These are phyloP conservation scores for Philopedon plagiatum DNA, from an alignment of 2,888 invertebrate genomes.

Conservation along the genomic window DNA sequence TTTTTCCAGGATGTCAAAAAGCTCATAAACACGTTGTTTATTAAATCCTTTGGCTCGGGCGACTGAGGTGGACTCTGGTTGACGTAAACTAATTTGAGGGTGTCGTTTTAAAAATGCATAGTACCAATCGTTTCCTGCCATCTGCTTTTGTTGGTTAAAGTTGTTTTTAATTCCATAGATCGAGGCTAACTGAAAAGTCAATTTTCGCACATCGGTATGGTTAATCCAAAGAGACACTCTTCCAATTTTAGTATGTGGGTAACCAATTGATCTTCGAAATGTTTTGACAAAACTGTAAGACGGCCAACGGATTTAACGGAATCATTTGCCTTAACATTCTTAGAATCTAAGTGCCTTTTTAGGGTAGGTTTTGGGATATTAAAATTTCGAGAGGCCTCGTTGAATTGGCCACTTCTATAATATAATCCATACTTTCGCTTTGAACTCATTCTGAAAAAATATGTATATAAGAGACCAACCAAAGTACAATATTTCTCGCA, in stretches of 20 bases:
- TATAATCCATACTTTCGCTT: too few relatives aligned
- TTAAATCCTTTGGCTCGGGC: background rate
- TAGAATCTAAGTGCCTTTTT: slow-evolving; percentile 1
- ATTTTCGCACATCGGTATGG: background rate
- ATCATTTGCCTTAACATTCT: slow-evolving; percentile 1
- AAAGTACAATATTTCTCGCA: too few relatives aligned
- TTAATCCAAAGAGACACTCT: background rate
- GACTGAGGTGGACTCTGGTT: background rate
- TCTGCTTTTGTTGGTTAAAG: too few relatives aligned
- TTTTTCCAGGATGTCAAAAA: too few relatives aligned
- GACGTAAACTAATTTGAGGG: too few relatives aligned
- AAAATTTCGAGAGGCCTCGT: background rate
- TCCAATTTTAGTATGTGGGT: background rate
- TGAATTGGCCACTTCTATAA: background rate
- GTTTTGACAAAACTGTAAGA: background rate
- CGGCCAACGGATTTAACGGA: background rate
- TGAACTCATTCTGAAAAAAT: too few relatives aligned
- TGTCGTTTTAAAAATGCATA: too few relatives aligned
- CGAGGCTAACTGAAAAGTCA: background rate
- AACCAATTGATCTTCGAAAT: slow-evolving; percentile 1
- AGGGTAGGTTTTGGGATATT: background rate
- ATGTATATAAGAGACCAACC: too few relatives aligned
- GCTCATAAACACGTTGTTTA: too few relatives aligned
- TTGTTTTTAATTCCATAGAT: too few relatives aligned
- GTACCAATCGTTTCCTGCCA: too few relatives aligned